Base-by-base conservation (phyloP, 2,888 invertebrate species). In the Drosophila dives region DNA sequence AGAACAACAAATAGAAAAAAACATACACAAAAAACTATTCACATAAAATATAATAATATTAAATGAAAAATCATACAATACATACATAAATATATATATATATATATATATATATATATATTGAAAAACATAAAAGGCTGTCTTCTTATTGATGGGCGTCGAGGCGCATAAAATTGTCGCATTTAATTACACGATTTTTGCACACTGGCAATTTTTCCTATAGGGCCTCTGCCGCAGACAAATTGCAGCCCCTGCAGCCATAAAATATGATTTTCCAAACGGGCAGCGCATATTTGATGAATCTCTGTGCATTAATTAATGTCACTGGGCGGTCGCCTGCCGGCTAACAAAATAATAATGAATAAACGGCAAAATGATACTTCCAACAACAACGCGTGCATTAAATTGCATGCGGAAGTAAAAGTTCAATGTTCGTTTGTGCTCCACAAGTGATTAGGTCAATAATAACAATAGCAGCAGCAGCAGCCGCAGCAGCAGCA, bases 401-500 rank as follows among this genome's bases (percentile, higher is more conserved):
- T 75, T 69, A 83, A 88, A 87, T 85, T 90, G 90, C 91, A 92
- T 92, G 92, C 92, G 92, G 92, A 92, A 92, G 92, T 92, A 92
- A 92, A 92, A 92, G 92, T 92, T 92, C 92, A 92, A 92, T 92
- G 92, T 90, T 92, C 92, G 92, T 92, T 92, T 91, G 90, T 92
- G 92, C 92, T 92, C 92, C 90, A 92, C 92, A 92, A 92, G 92
- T 92, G 92, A 92, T 92, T 92, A 92, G 92, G 92, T 92, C 92
- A 92, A 92, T 91, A 92, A 92, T 92, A 91, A 69, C 56, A 56
- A 56, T 56, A 56, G 56, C 56, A 42, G 51, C 50, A 91, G 89
- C 45, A 91, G 88, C 87, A 90, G 83, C 81, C 82, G 77, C 40
- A 20, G 23, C 48, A 48, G 29, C 29, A 91, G 87, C 26, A 91